These are phyloP conservation scores for Tromatobia lineatoria DNA, from an alignment of 2,888 invertebrate species.

Conservation along the genomic window DNA sequence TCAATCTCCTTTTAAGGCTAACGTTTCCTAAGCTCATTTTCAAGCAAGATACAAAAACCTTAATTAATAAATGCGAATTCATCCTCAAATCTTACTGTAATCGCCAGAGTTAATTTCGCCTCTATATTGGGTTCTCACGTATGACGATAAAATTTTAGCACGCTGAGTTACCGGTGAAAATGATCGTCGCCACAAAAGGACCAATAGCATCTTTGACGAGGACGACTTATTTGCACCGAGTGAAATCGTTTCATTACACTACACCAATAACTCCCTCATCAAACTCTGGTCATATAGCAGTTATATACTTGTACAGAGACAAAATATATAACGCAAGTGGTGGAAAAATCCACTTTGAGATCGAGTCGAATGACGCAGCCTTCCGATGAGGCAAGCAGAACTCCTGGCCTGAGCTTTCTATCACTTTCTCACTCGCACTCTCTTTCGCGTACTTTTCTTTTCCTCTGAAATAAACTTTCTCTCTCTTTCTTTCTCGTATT, in stretches of 20 bases:
- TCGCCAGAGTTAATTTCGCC: not conserved
- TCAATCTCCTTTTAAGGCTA: conserved; percentile 29
- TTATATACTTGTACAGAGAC: conserved; percentile 5
- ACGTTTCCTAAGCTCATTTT: too few relatives aligned
- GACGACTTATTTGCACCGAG: not conserved
- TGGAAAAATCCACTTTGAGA: conserved; percentile 68
- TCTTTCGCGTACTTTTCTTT: conserved; percentile 22
- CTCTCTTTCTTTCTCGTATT: conserved; percentile 15
- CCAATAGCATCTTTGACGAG: conserved; percentile 26
- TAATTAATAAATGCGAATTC: conserved; percentile 5
- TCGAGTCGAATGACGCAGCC: conserved; percentile 68
- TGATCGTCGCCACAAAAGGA: conserved; percentile 21
- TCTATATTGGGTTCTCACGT: conserved; percentile 62
- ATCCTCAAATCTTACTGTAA: not conserved
- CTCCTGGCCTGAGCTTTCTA: conserved; percentile 9
- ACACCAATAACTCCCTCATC: conserved; percentile 3
- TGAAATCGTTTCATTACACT: conserved; percentile 16
- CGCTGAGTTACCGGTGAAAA: conserved; percentile 25
- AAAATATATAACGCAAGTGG: conserved; percentile 56
- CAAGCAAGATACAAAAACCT: not conserved
- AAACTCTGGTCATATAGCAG: not conserved
- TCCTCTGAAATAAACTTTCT: not conserved
- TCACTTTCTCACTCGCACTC: conserved; percentile 49
- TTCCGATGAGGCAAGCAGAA: conserved; percentile 66
- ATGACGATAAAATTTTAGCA: conserved; percentile 55